phyloP scores from a whole-genome alignment of 2,113 vertebrate species.

The Aptenodytes forsteri region DNA sequence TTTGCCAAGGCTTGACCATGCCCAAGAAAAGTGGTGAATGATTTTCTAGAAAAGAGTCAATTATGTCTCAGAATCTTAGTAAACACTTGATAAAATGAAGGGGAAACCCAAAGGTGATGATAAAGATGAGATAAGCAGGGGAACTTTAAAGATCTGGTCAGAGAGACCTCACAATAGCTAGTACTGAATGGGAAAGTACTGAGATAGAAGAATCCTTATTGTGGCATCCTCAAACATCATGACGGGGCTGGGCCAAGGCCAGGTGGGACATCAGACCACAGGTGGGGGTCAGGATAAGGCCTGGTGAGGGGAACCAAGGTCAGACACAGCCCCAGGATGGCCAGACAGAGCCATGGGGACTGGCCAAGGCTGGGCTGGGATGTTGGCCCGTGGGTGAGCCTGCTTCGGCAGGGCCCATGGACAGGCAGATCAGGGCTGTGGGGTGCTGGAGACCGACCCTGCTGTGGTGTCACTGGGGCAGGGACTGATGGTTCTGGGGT shows the following conservation, averaged over 20 bases:
- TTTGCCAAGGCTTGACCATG: background rate
- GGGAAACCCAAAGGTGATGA: background rate
- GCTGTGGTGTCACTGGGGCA: background rate
- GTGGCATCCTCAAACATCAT: background rate
- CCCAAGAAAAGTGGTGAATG: background rate
- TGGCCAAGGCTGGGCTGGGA: background rate
- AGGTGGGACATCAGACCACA: background rate
- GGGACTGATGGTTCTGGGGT: too few relatives aligned
- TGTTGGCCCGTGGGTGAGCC: accelerated
- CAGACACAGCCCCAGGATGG: background rate
- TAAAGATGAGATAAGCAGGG: background rate
- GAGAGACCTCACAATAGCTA: background rate
- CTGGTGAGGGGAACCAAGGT: background rate
- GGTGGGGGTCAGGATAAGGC: background rate
- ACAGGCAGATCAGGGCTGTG: background rate
- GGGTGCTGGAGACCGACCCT: background rate
- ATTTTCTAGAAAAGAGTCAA: background rate
- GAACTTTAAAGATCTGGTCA: background rate
- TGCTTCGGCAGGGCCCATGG: accelerated
- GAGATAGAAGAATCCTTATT: background rate
- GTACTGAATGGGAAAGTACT: background rate
- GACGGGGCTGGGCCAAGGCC: background rate
- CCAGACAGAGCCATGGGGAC: background rate
- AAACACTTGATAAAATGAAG: background rate
- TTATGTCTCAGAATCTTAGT: background rate